These are phyloP conservation scores for Geococcyx californianus DNA, from an alignment of 2,113 vertebrate species.

Conservation along the genomic window DNA sequence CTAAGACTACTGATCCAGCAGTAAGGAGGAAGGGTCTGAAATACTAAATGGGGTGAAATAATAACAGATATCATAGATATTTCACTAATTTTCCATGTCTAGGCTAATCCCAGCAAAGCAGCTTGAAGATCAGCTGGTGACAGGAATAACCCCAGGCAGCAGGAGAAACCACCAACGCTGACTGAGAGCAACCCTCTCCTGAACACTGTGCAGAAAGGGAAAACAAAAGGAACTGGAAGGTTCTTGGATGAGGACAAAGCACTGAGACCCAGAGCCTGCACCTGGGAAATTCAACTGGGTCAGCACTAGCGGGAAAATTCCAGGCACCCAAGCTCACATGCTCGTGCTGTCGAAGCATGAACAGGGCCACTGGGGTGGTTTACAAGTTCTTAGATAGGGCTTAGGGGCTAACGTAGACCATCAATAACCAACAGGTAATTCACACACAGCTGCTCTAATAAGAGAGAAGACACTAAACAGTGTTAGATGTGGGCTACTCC, in stretches of 20 bases:
- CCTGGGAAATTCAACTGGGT: not conserved
- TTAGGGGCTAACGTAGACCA: not conserved
- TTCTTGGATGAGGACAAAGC: not conserved
- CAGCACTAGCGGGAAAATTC: not conserved
- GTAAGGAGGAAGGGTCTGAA: not conserved
- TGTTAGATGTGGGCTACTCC: not conserved
- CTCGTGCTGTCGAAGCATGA: fast-evolving
- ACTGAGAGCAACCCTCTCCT: not conserved
- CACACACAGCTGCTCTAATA: not conserved
- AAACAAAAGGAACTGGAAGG: not conserved
- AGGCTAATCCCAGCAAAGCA: not conserved
- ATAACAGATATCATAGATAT: not conserved
- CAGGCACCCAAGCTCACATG: not conserved
- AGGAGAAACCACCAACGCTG: not conserved
- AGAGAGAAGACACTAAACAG: not conserved
- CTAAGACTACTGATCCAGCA: not conserved
- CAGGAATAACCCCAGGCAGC: not conserved
- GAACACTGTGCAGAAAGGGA: not conserved
- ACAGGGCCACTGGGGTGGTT: not conserved
- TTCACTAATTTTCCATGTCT: not conserved
- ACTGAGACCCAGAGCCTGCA: not conserved
- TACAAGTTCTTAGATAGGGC: not conserved
- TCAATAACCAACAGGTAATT: not conserved
- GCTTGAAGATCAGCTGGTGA: not conserved
- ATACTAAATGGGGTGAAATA: not conserved